Base-by-base conservation (phyloP, 1,140 invertebrate genomes). In the Scaptomyza hsui region DNA sequence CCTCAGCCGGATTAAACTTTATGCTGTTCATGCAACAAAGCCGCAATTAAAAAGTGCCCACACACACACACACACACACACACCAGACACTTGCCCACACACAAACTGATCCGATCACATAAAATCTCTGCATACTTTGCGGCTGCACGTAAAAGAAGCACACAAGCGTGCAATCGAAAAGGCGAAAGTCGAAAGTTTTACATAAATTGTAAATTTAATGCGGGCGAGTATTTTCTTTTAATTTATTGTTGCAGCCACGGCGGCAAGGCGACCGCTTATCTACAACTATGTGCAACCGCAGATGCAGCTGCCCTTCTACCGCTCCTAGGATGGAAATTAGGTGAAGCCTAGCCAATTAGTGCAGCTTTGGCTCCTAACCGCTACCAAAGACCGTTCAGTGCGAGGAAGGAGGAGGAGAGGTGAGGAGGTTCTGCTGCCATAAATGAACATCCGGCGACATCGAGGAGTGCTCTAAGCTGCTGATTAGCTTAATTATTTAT, bases 261-360 rank as follows among this genome's bases (percentile, higher is more conserved):
- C 78, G 13, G 83, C 78, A 3, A 65, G 89, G 51, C 59, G 85
- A 49, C 89, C 89, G 12, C 67, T 90, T 24, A 77, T 90, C 32
- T 90, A 90, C 51, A 90, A 90, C 56, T 90, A 90, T 45, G 65
- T 90, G 57, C 85, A 90, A 47, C 81, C 78, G 26, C 80, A 86
- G 49, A 44, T 69, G 7, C 83, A 89, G 45, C 67, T 82, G 52
- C 89, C 89, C 35, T 90, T 75, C 53, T 90, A 79, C 61, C 75
- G 83, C 35, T 71, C 83, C 44, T 89, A 77, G 47, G 18, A 37
- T 37, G 19, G 7, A 29, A 12, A 19, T 15, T 0, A 15, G 15
- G 41, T 42, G 70, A 48, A 32, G 53, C 51, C 62, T 72, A 76
- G 80, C 72, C 72, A 67, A 81, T 86, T 72, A 61, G 55, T 56